Evolutionary conservation across 2,888 invertebrate species (phyloP), one percentile per base, ranked within the genome.

Genomic region (Papilio gigon): DNA sequence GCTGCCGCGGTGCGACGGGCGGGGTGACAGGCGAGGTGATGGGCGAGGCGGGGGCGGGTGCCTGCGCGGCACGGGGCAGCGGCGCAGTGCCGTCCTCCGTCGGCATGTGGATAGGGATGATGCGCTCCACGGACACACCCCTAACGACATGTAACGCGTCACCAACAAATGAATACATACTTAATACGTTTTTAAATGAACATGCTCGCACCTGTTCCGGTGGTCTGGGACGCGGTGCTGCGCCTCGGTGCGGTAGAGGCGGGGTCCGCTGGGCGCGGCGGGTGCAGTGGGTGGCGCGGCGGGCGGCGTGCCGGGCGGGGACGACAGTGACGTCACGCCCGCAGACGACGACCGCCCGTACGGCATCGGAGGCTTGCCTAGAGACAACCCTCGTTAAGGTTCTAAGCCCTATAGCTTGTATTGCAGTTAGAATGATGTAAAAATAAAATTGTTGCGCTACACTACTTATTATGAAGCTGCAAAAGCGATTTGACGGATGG

Each of bases 311-410:
- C 73, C 82, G 30, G 87, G 85, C 71, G 89, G 90, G 0, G 90
- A 84, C 72, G 73, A 72, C 68, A 90, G 85, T 61, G 87, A 81
- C 73, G 90, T 83, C 82, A 92, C 91, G 72, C 92, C 92, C 59
- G 92, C 91, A 0, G 92, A 91, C 75, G 94, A 94, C 70, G 94
- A 94, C n/a, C 94, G 93, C 0, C 95, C 94, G 87, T 94, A 94
- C 76, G 94, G 94, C 76, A 94, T 93, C 0, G 94, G 94, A 65
- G 95, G 95, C 88, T 95, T 95, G 77, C 92, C 91, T 90, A 75
- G 8, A 17, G 8, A 12, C 27, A n/a, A 62, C 12, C 20, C 64
- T 40, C 30, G 20, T 40, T 68, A 37, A 47, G 37, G 27, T 58
- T 30, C 37, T 30, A 58, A 22, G 63, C 50, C 33, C 63, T 30